These are phyloP conservation scores for Lutjanus erythropterus DNA, from an alignment of 2,113 vertebrate species.

Conservation along the genomic window DNA sequence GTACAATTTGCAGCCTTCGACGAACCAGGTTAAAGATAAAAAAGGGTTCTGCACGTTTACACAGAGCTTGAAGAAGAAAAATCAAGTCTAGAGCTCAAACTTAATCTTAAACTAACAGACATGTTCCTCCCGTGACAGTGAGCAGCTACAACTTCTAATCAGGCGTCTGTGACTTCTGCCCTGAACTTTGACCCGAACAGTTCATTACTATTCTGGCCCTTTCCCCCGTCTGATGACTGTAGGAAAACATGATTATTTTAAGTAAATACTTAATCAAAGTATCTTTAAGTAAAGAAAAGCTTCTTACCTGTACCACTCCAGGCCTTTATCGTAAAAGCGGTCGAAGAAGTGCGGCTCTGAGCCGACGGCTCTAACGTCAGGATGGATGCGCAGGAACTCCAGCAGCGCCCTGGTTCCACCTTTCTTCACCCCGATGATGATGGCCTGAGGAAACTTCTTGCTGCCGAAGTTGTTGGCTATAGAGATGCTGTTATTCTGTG, in stretches of 20 bases:
- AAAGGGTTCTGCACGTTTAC: not conserved
- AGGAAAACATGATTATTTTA: not conserved
- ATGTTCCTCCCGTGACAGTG: not conserved
- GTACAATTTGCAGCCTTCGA: not conserved
- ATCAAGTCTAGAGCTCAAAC: not conserved
- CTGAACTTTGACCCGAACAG: constrained; percentile 26
- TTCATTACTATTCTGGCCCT: not conserved
- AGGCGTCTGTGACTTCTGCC: not conserved
- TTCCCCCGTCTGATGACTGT: not conserved
- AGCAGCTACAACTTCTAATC: constrained; percentile 8
- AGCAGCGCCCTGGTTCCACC: constrained; percentile 89
- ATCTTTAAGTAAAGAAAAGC: no score
- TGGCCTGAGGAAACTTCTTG: constrained; percentile 87
- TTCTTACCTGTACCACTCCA: constrained; percentile 88
- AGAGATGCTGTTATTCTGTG: constrained; percentile 65
- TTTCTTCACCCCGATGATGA: constrained; percentile 90
- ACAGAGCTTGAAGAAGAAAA: not conserved
- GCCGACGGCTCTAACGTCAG: constrained; percentile 88
- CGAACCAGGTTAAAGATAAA: accelerated
- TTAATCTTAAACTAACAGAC: not conserved
- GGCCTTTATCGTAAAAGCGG: constrained; percentile 86
- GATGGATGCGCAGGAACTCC: constrained; percentile 88
- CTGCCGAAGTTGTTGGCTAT: constrained; percentile 82
- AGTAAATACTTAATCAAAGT: not conserved
- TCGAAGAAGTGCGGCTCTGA: constrained; percentile 89